Base-by-base conservation (phyloP, 2,888 invertebrate species). In the Agonopterix subpropinquella region DNA sequence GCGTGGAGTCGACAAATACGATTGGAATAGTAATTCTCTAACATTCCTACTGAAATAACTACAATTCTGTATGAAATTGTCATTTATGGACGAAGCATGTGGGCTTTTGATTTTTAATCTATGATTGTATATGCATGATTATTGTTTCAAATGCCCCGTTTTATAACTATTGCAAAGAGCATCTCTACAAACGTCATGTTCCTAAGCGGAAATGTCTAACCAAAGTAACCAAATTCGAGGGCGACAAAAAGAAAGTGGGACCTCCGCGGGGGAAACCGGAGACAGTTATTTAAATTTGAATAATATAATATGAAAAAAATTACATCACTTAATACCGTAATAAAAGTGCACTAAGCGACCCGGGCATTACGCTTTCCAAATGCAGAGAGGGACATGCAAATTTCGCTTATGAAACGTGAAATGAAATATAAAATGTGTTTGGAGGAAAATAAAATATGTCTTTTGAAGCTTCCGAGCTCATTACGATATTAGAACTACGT, bases 251-350 rank as follows among this genome's bases (percentile, higher is more conserved):
- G 80, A 84, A 82, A 80, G 73, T 75, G 74, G 77, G 73, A 80
- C 77, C 76, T 76, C 68, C 67, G 70, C 73, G 66, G 77, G 86
- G 87, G 87, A 83, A 84, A 86, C 82, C 78, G 82, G 84, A 89
- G 89, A 89, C 89, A 89, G 89, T 89, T 89, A 89, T 89, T 89
- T 89, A 89, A 89, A 89, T 89, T 89, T 89, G 86, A 89, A 89
- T 89, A 89, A 89, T 88, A 89, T 89, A 87, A 89, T 87, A 89
- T 86, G 87, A 78, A 89, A 89, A 88, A 89, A 89, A 89, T 89
- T 89, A 89, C 89, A 87, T 88, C 89, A 89, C 88, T 89, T 89
- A 89, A 89, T 89, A 83, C 89, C 85, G 77, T 86, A 89, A 89
- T 89, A 89, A 89, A 89, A 89, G 88, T 89, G 85, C 86, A 88